Evolutionary conservation across 2,113 vertebrate species (phyloP), one percentile per base, ranked within the genome.

Genomic region (Bambusicola thoracicus): DNA sequence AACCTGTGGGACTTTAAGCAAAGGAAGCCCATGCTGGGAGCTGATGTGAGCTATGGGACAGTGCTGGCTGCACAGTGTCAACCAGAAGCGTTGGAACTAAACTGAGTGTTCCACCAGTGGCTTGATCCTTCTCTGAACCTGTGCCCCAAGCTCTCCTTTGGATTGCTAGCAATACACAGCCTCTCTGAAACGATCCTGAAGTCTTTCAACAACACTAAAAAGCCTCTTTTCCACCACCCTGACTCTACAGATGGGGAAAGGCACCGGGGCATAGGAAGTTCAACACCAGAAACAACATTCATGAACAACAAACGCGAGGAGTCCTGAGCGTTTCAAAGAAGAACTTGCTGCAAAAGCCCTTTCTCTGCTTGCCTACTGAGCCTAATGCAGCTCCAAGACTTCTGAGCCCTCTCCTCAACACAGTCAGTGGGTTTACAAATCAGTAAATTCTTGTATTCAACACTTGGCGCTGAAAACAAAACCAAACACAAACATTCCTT

Each of bases 21-120:
- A 38, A 95, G 94, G 90, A 96, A 95, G 44, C 22, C 80, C 85
- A 77, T 74, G 95, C 92, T 96, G 93, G 80, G 90, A 96, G 46
- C 8, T 41, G 87, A 89, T 72, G 66, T 80, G 65, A 95, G 95
- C 82, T 77, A 87, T 2, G 59, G 94, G 92, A 87, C n/a, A 0
- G 0, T 5, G 76, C 59, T n/a, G 89, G 67, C 67, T 87, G 53
- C n/a, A 67, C 79, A 89, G 70, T 7, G 41, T 83, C 63, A 59
- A n/a, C 29, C 74, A 81, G 61, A 81, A n/a, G 58, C 1, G 3
- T 41, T 46, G 89, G 63, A 91, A 90, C 80, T 58, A 12, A 81
- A 69, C 3, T 6, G 20, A 82, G 36, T 34, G 67, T 90, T 91
- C 87, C 68, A 83, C 56, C 79, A 67, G 84, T 34, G 59, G 59